Evolutionary conservation across 1,140 invertebrate species (phyloP), one percentile per base, ranked within the genome.

Genomic region (Temnothorax curvispinosus): DNA sequence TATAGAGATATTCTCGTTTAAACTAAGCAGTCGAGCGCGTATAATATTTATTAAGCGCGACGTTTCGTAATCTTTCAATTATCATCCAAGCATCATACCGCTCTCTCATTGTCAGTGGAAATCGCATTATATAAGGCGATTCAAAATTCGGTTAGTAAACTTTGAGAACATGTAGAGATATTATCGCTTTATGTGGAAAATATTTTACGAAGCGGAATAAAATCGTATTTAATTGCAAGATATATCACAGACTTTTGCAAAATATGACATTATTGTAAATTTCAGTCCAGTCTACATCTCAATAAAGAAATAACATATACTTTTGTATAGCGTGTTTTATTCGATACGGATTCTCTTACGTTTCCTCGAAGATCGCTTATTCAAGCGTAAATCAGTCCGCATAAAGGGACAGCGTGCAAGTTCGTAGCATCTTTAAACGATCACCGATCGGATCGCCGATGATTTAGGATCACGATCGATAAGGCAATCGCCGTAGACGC

Each of bases 381-480:
- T 21, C 21, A 21, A 76, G 21, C 74, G 38, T 76, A 38, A 41
- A 76, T 60, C 74, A 56, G 4, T 0, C 6, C 18, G 35, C 41
- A 60, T 32, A 69, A 69, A 75, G 11, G 18, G 18, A 32, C 32
- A 35, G 41, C 32, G 1, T 21, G n/a, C 27, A n/a, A 52, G n/a
- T 62, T 13, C 65, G 18, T 47, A 47, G 44, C 47, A 50, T 18
- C 21, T 52, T 32, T 41, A 32, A 86, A 72, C 35, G 44, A 64
- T 54, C 35, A 52, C 27, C n/a, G 32, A 69, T 56, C 71, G 71
- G 54, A 60, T 65, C 18, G 18, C 50, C 72, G 80, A 85, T 81
- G 88, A 92, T 89, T 91, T 72, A 88, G 67, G 35, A 87, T 85
- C 76, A 27, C 88, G 88, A 88, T 89, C 85, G 90, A 88, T 92